phyloP scores from a whole-genome alignment of 2,113 vertebrate genomes.

The Ancistrus triradiatus region DNA sequence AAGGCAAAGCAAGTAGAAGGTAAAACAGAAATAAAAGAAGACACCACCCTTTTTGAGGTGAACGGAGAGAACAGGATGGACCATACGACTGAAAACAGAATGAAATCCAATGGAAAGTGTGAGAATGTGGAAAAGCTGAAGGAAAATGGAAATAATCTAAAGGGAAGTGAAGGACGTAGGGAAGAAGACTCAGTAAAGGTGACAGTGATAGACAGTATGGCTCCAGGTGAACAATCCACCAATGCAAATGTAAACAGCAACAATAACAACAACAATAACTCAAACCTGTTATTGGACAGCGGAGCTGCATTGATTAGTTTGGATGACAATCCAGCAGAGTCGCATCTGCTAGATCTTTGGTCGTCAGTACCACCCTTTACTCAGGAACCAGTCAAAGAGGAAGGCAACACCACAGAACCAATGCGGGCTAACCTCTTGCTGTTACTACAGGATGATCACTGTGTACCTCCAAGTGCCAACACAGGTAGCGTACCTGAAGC shows the following conservation, averaged over 20 bases:
- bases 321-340: slow-evolving; percentile 24
- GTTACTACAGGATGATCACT: slow-evolving; percentile 53
- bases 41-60: slow-evolving; percentile 10
- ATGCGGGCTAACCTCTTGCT: slow-evolving; percentile 58
- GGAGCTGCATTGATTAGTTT: slow-evolving; percentile 31
- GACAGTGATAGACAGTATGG: slow-evolving; percentile 57
- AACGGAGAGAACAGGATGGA: slow-evolving; percentile 24
- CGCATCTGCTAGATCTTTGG: slow-evolving; percentile 7
- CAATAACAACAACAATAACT: slow-evolving; percentile 74
- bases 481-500: slow-evolving; percentile 36
- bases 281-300: slow-evolving; percentile 30
- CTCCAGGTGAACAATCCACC: slow-evolving; percentile 4
- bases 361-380: slow-evolving; percentile 8
- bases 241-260: slow-evolving; percentile 67
- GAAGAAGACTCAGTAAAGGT: slow-evolving; percentile 52
- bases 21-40: slow-evolving; percentile 43
- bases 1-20: slow-evolving; percentile 35
- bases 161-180: slow-evolving; percentile 30
- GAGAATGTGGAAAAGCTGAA: slow-evolving; percentile 51
- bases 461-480: slow-evolving; percentile 59
- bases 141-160: slow-evolving; percentile 38
- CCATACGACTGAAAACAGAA: slow-evolving; percentile 40
- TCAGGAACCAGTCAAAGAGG: slow-evolving; percentile 28
- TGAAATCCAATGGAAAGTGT: slow-evolving; percentile 45
- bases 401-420: slow-evolving; percentile 43